Base-by-base conservation (phyloP, 2,797 vertebrate genomes). In the Oryzias sinensis region DNA sequence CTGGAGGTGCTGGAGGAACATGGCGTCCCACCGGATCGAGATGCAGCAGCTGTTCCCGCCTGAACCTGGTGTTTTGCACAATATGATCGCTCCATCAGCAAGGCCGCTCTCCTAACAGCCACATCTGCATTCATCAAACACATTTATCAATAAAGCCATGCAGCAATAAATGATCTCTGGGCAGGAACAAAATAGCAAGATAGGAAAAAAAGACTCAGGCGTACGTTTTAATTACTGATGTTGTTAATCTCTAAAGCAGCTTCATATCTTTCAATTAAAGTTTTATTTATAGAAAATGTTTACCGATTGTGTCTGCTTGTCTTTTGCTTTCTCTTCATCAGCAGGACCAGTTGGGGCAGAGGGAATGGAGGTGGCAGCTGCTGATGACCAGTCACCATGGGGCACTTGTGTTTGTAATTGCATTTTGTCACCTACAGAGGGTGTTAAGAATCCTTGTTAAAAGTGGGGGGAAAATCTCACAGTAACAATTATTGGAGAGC, bases 391-490 rank as follows among this genome's bases (percentile, higher is more conserved):
- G 87, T 89, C 92, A 91, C 89, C 16, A 74, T 81, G 89, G 93
- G 90, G 86, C 90, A 90, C 89, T 94, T 93, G 86, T 85, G 90
- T 94, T 92, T 98, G 96, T 97, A 97, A 96, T 96, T 97, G 93
- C 95, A 91, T 95, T 95, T 93, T 93, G 93, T 96, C 94, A 95
- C 97, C 96, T 97, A 97, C 95, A 98, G 97, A 97, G 96, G 95
- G 95, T 95, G 95, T 97, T 97, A 94, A 95, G 94, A 93, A 94
- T 94, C 93, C 93, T 95, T 94, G 94, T 94, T 95, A 95, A 95
- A 94, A 92, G 89, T 89, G 88, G 86, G 88, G 88, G 90, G 91
- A 88, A 91, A 90, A 92, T 92, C 92, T 95, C 94, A 92, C 89
- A 93, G 90, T 93, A 94, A 93, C 94, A 94, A 95, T 98, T 96